phyloP scores from a whole-genome alignment of 2,797 vertebrate genomes.

The Halcyon badia region DNA sequence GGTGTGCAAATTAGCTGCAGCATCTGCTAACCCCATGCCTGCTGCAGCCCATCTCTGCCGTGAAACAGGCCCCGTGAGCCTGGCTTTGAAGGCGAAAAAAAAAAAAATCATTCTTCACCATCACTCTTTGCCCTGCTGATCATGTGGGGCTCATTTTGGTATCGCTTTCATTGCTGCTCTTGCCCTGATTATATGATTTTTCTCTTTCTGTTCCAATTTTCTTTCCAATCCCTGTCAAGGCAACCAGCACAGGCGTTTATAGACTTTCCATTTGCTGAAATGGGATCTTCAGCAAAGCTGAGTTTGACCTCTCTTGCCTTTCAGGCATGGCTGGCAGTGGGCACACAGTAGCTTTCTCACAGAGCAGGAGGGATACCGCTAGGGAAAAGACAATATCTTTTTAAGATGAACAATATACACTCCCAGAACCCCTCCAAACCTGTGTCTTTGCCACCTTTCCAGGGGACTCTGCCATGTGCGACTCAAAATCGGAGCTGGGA shows the following conservation, averaged over 20 bases:
- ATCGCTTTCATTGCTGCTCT: not conserved
- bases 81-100: not conserved
- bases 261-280: not conserved
- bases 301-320: not conserved
- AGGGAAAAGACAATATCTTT: not conserved
- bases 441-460: not conserved
- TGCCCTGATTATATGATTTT: not conserved
- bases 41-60: not conserved
- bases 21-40: not conserved
- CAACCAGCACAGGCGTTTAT: not conserved
- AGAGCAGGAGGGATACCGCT: not conserved
- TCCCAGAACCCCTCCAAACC: too few species aligned
- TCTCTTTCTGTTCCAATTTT: not conserved
- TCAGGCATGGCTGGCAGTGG: not conserved
- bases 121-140: not conserved
- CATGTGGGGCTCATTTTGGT: not conserved
- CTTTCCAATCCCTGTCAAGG: not conserved
- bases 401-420: not conserved
- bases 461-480: not conserved
- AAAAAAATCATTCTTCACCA: not conserved
- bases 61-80: accelerated
- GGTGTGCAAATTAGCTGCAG: not conserved
- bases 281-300: not conserved
- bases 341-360: not conserved
- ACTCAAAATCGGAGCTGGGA: not conserved